These are phyloP conservation scores for Theropithecus gelada DNA, from an alignment of 2,113 vertebrate species.

Conservation along the genomic window DNA sequence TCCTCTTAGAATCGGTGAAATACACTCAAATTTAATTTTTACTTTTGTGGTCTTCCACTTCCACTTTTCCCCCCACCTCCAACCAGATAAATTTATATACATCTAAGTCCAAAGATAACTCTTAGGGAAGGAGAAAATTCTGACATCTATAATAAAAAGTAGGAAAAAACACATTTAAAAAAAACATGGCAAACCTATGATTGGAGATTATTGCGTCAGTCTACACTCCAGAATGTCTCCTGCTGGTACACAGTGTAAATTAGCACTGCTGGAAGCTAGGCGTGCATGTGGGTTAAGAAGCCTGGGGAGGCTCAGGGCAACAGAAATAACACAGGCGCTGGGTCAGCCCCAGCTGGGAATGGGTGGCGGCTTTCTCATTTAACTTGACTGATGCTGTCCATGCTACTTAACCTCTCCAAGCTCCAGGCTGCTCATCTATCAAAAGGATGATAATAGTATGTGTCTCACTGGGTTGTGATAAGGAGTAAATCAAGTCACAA, in stretches of 20 bases:
- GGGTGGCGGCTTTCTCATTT: not conserved
- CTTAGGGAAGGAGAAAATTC: not conserved
- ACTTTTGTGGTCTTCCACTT: not conserved
- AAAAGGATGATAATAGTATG: not conserved
- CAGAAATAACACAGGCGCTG: not conserved
- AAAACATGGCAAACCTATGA: not conserved
- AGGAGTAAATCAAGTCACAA: not conserved
- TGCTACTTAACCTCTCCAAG: not conserved
- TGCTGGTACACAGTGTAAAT: not conserved
- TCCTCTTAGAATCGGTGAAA: not conserved
- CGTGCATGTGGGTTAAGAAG: accelerated
- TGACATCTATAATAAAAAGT: not conserved
- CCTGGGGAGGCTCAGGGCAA: accelerated
- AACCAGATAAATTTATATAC: not conserved
- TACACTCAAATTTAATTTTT: accelerated
- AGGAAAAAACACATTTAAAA: not conserved
- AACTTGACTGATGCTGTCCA: not conserved
- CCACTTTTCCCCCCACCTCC: not conserved
- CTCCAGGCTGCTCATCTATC: not conserved
- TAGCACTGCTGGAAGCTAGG: accelerated
- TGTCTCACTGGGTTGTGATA: not conserved
- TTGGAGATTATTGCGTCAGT: accelerated
- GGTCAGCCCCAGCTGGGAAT: accelerated
- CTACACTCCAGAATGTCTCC: not conserved
- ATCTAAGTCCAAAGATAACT: not conserved